Conservation (phyloP, 2,888 invertebrate species). For the Melipona bicolor region DNA sequence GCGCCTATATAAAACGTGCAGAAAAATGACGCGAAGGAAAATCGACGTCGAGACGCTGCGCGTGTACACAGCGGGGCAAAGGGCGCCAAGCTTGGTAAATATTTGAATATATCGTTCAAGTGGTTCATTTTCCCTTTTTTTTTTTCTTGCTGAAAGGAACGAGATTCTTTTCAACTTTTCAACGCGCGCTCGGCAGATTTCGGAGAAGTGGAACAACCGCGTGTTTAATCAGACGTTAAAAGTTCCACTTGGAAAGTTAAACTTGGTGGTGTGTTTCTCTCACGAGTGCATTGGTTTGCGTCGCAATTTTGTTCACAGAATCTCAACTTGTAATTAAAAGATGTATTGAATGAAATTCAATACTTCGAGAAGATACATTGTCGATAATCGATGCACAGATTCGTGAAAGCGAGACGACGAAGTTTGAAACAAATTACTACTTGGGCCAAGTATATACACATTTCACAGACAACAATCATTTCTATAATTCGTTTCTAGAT, state of each 20-base stretch:
- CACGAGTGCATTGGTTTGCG: too few species aligned
- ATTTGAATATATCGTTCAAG: constrained; percentile 19
- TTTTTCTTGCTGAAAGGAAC: not conserved
- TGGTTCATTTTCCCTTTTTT: not conserved
- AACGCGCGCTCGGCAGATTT: not conserved
- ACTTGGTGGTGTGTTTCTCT: not conserved
- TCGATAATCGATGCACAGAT: too few species aligned
- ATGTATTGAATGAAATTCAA: not conserved
- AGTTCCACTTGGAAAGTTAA: not conserved
- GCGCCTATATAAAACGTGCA: constrained; percentile 5
- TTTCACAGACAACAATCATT: too few species aligned
- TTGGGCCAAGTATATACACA: too few species aligned
- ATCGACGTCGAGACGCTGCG: constrained; percentile 13
- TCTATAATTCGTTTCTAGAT: too few species aligned
- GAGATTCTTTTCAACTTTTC: not conserved
- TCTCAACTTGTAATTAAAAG: not conserved
- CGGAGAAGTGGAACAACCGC: not conserved
- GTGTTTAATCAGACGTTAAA: not conserved
- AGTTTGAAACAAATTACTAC: too few species aligned
- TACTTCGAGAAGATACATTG: too few species aligned
- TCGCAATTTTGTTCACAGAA: not conserved
- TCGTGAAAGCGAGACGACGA: too few species aligned
- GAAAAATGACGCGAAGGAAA: constrained; percentile 31
- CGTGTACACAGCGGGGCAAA: not conserved
- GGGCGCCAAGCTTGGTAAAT: not conserved